Conservation (phyloP, 2,113 vertebrate species). For the Nothobranchius kuhntae region DNA sequence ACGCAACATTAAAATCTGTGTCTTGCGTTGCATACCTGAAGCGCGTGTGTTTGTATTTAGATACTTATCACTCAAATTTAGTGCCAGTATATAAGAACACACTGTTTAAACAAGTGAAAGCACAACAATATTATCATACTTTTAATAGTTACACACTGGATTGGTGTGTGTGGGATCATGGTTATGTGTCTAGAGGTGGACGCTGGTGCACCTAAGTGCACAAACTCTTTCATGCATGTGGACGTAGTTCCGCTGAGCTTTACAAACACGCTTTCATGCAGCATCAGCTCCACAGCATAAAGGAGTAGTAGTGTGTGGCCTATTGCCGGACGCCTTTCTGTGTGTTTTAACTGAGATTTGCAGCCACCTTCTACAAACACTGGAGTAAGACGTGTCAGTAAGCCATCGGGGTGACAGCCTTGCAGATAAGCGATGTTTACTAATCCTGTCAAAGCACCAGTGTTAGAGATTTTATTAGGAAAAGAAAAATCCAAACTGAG, state of each 20-base stretch:
- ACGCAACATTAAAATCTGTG: constrained; percentile 62
- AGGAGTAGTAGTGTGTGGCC: constrained; percentile 5
- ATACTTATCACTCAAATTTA: constrained; percentile 28
- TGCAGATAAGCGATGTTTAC: constrained; percentile 1
- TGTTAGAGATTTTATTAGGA: constrained; percentile 11
- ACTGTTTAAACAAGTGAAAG: constrained; percentile 44
- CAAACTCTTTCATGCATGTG: constrained; percentile 12
- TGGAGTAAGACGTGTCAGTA: constrained; percentile 8
- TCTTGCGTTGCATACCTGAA: constrained; percentile 48
- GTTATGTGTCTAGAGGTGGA: constrained; percentile 37
- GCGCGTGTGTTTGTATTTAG: constrained; percentile 37
- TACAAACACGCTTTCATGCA: constrained; percentile 26
- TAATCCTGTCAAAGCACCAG: constrained; percentile 25
- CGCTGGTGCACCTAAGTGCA: constrained; percentile 9
- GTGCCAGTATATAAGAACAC: not conserved
- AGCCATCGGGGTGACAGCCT: not conserved
- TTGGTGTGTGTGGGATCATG: constrained; percentile 21
- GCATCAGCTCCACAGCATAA: constrained; percentile 10
- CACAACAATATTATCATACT: constrained; percentile 27
- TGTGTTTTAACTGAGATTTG: constrained; percentile 15
- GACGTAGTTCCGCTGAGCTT: constrained; percentile 11
- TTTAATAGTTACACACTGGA: constrained; percentile 34
- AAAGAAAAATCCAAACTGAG: constrained; percentile 11
- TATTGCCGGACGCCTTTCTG: constrained; percentile 1
- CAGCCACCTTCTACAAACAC: not conserved